These are phyloP conservation scores for Pleuronectes platessa DNA, from an alignment of 2,113 vertebrate species.

Conservation along the genomic window DNA sequence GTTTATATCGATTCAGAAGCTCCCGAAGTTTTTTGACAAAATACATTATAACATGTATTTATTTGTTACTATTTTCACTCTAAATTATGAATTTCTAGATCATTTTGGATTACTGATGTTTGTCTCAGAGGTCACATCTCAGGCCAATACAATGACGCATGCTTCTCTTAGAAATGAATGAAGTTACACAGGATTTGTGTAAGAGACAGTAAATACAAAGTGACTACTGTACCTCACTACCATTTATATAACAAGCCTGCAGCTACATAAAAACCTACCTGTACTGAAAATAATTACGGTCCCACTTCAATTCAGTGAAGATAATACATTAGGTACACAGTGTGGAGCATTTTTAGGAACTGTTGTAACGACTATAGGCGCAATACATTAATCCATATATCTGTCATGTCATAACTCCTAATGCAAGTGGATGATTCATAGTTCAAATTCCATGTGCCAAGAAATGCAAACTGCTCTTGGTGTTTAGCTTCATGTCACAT, in stretches of 20 bases:
- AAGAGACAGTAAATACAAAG: neutral
- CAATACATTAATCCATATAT: neutral
- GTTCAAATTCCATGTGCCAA: constrained; percentile 11
- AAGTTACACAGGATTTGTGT: constrained; percentile 1
- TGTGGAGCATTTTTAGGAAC: no score
- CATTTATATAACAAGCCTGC: neutral
- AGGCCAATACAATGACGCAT: neutral
- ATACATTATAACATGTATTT: neutral
- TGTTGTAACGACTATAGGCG: neutral
- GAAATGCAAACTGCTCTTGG: constrained; percentile 1
- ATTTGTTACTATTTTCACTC: neutral
- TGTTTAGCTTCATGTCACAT: neutral
- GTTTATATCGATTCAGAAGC: neutral
- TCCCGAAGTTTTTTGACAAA: neutral
- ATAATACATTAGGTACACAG: constrained; percentile 1
- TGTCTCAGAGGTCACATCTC: neutral
- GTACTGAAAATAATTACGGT: neutral
- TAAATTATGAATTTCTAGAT: neutral
- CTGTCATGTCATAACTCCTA: constrained; percentile 7
- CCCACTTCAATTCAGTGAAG: neutral
- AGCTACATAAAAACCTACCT: neutral
- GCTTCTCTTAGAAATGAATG: neutral
- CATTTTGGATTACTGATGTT: neutral
- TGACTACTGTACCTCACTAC: neutral
- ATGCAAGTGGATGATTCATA: constrained; percentile 1